phyloP scores from a whole-genome alignment of 2,113 vertebrate species.

The Zeus faber region DNA sequence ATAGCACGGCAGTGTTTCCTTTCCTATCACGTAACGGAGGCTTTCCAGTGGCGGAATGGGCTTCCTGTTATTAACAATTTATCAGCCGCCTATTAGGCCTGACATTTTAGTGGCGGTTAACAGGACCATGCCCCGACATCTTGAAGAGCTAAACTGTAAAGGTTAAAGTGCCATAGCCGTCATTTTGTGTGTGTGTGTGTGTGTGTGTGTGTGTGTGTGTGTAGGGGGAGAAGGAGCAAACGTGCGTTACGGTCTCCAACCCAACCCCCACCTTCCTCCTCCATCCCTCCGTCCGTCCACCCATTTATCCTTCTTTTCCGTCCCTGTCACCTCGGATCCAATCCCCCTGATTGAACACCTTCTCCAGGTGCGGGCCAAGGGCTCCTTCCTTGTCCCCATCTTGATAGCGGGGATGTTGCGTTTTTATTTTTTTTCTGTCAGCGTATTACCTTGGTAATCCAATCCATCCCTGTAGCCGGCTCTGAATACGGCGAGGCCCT shows the following conservation, averaged over 20 bases:
- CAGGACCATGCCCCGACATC: no score
- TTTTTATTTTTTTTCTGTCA: no score
- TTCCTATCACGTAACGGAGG: neutral
- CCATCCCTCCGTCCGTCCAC: slow-evolving; percentile 1
- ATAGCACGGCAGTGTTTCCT: neutral
- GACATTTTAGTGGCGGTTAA: slow-evolving; percentile 1
- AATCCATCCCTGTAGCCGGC: slow-evolving; percentile 37
- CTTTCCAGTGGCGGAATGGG: neutral
- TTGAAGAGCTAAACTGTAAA: no score
- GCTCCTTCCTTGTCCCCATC: slow-evolving; percentile 16
- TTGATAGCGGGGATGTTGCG: slow-evolving; percentile 46
- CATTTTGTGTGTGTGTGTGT: slow-evolving; percentile 1
- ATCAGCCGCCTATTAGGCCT: neutral
- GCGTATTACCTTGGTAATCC: slow-evolving; percentile 48
- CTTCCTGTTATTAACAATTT: neutral
- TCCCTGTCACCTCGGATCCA: slow-evolving; percentile 1
- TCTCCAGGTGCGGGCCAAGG: slow-evolving; percentile 2
- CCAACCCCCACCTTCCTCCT: neutral
- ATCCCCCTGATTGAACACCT: slow-evolving; percentile 18
- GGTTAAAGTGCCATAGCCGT: no score
- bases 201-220: slow-evolving; percentile 1
- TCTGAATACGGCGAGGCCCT: slow-evolving; percentile 39
- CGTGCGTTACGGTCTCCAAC: neutral
- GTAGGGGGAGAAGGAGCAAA: neutral
- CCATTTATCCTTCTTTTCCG: neutral